phyloP scores from a whole-genome alignment of 2,113 vertebrate genomes.

The Malaclemys terrapin region DNA sequence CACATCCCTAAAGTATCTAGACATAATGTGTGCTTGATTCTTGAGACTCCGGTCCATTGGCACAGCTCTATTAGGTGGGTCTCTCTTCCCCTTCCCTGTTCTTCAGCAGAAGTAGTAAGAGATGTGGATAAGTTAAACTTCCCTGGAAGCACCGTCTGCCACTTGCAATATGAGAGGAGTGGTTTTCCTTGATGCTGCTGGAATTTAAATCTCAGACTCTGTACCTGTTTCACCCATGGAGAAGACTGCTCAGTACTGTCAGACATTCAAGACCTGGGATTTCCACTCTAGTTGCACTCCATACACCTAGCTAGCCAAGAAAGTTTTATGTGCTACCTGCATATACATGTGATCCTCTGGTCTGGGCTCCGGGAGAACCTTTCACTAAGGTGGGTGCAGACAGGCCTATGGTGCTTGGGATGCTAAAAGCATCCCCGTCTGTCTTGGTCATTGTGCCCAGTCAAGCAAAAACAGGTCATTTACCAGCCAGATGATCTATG shows the following conservation, averaged over 20 bases:
- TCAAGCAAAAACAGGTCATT: fast-evolving
- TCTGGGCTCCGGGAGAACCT: neutral
- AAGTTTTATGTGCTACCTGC: neutral
- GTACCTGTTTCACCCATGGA: neutral
- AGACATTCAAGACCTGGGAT: neutral
- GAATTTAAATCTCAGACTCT: neutral
- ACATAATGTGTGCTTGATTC: neutral
- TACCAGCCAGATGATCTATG: neutral
- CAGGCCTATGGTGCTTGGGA: neutral
- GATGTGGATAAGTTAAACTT: neutral
- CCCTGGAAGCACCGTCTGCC: neutral
- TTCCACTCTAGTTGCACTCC: neutral
- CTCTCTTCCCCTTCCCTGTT: neutral
- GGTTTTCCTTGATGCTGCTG: neutral
- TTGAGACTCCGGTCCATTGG: neutral
- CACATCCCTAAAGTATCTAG: neutral
- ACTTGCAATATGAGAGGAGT: fast-evolving
- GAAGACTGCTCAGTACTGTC: neutral
- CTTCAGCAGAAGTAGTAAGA: neutral
- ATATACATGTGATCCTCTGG: neutral
- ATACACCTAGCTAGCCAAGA: fast-evolving
- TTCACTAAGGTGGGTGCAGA: neutral
- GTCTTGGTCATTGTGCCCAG: neutral
- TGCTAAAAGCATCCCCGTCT: neutral
- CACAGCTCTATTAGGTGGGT: neutral